Evolutionary conservation across 2,113 vertebrate genomes (phyloP), one percentile per base, ranked within the genome.

Genomic region (Elachura formosa): DNA sequence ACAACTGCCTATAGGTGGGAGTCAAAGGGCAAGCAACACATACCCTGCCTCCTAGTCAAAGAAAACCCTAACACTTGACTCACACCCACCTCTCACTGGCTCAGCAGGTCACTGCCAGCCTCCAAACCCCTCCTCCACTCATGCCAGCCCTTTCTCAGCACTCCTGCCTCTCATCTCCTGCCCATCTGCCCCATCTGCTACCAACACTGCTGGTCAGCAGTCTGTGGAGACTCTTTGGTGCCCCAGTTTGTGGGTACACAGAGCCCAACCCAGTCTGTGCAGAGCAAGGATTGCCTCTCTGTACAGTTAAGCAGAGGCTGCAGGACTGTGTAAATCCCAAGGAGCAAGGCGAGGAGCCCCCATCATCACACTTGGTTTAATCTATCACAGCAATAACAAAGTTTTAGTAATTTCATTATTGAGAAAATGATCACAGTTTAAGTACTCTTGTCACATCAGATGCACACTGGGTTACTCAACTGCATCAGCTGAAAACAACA

Each of bases 61-160:
- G 54, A 43, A n/a, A 14, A 3, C 1, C 22, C 19, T 3, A 49
- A n/a, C 45, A 21, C 33, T 21, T 26, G 25, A 9, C 41, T 73
- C 17, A 2, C 0, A 0, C 6, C 22, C 29, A 15, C 6, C 34
- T 63, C 3, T n/a, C n/a, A n/a, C n/a, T n/a, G n/a, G 0, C 31
- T 12, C 45, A 61, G 38, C 38, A 16, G 36, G 23, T 41, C 49
- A 7, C 45, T 33, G 33, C 40, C 59, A 12, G 38, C 24, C 62
- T 25, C 55, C 51, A 5, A 62, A 61, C 7, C 2, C 4, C 48
- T 36, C 11, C 31, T 40, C 24, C 40, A 6, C 45, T 56, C 31
- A 13, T 2, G 0, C 16, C 52, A 77, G 48, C 33, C 48, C 29
- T 36, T 10, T 19, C 28, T n/a, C 40, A 5, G 28, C 0, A 1